Base-by-base conservation (phyloP, 2,113 vertebrate species). In the Psittacula cyanocephala region DNA sequence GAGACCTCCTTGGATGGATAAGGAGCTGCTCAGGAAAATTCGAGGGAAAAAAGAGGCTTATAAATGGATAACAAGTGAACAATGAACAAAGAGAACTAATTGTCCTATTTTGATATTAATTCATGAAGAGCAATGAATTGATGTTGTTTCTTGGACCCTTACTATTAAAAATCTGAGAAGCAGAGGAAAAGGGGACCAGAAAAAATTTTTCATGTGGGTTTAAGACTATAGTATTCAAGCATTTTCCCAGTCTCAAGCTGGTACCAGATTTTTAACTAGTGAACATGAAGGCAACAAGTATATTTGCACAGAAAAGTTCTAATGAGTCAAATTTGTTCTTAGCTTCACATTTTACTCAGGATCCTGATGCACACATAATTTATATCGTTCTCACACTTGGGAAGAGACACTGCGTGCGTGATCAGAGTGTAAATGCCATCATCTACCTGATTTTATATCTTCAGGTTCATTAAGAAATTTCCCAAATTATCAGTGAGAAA, bases 141-240 rank as follows among this genome's bases (percentile, higher is more conserved):
- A 33, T 9, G 3, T 17, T 87, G 6, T 47, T 78, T 49, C 35
- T 84, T 75, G 22, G 28, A 75, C 7, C 8, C 6, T 52, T 65
- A 9, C 13, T 41, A 25, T 53, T 23, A 83, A 75, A 96, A 78
- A 46, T 2, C 10, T 72, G 52, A 86, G 53, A 83, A 77, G 44
- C 18, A 81, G 20, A 35, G 12, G 28, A 83, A 69, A 74, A 83
- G 10, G n/a, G 25, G 6, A 74, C 7, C 59, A 29, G 33, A 79
- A 87, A 62, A 64, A 8, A 17, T 80, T 83, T 7, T 71, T 82
- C 63, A 57, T 62, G 24, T 2, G 37, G 5, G 5, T 81, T 91
- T 88, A 53, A 1, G 0, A n/a, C 5, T 31, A 6, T n/a, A 7
- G 5, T 35, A 74, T 78, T 74, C 1, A 2, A 86, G 11, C 9